Base-by-base conservation (phyloP, 2,797 vertebrate genomes). In the Acipenser oxyrinchus region DNA sequence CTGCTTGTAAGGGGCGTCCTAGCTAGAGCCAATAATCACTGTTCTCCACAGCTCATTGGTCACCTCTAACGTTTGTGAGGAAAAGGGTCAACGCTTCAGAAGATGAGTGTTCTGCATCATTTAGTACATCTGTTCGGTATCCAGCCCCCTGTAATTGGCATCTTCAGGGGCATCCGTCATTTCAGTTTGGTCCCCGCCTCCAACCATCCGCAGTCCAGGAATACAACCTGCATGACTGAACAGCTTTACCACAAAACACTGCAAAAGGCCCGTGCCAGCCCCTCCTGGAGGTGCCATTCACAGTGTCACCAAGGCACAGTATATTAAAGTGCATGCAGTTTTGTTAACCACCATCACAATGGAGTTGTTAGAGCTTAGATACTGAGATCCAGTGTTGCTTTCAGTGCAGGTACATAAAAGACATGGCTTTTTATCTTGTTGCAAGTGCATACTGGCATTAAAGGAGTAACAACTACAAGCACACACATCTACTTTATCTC, bases 61-160 rank as follows among this genome's bases (percentile, higher is more conserved):
- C 66, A 68, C 65, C 67, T 69, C 68, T 66, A 67, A 69, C 70
- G 68, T 49, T 64, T 64, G 64, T 71, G 72, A 51, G 59, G 53
- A 66, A 75, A 71, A 68, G 53, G 66, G 76, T 72, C 69, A 59
- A 67, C 71, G 78, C 74, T 72, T 76, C 71, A 68, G 37, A 60
- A 51, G 48, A 66, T 60, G 65, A 60, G 59, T 10, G 72, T 83
- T 83, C 80, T 75, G 77, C 83, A 85, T 79, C 72, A 77, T 79
- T 84, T 82, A 78, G 73, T 78, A 75, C 77, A 81, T 79, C 78
- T 84, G 80, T 73, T 73, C 69, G 65, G 68, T 70, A 48, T 50
- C 8, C 23, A 60, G 12, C 13, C 8, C 65, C 12, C n/a, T 60
- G 48, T 49, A 66, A 66, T 65, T 49, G 57, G 64, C 68, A 72